Base-by-base conservation (phyloP, 2,888 invertebrate genomes). In the Drosophila sordidapex region DNA sequence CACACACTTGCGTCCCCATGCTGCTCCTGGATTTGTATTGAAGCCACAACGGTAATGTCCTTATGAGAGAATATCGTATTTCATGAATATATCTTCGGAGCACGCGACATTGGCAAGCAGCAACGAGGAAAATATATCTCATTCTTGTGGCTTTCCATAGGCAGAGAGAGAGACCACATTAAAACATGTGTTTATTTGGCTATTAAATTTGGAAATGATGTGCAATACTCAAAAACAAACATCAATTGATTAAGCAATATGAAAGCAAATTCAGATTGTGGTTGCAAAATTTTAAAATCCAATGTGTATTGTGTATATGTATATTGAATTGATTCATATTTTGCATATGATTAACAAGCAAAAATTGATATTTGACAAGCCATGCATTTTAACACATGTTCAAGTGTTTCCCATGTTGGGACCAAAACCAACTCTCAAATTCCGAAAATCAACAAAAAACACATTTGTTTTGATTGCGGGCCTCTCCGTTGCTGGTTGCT, bases 381-480 rank as follows among this genome's bases (percentile, higher is more conserved):
- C 38, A 27, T 4, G 15, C 18, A 36, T 4, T 4, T 15, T 8
- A 56, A 7, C 8, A n/a, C 21, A 40, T 57, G 18, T 27, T 33
- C 13, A 46, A 8, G 7, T 15, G 33, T 59, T 52, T 51, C 31
- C 29, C 27, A 65, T 29, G 29, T 31, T 61, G 70, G 33, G 53
- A 25, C 49, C 31, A 31, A 61, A 31, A 53, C 51, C 18, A 38
- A 13, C 3, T 7, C 18, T 27, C 21, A 29, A 54, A 36, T 36
- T 54, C 35, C 52, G 57, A 51, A 74, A 59, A 62, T 51, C 40
- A 43, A 62, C 21, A 56, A 51, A 62, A 59, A 46, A 59, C 56
- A 58, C 52, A 48, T 56, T 74, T 31, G 58, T 58, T 66, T 58
- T 63, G 76, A 82, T 81, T 82, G 79, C 66, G 59, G 58, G 53